Percentiles rank a stretch among this genome's conserved stretches.
Conservation (phyloP, 2,797 vertebrate genomes). For the Aplochiton taeniatus region DNA sequence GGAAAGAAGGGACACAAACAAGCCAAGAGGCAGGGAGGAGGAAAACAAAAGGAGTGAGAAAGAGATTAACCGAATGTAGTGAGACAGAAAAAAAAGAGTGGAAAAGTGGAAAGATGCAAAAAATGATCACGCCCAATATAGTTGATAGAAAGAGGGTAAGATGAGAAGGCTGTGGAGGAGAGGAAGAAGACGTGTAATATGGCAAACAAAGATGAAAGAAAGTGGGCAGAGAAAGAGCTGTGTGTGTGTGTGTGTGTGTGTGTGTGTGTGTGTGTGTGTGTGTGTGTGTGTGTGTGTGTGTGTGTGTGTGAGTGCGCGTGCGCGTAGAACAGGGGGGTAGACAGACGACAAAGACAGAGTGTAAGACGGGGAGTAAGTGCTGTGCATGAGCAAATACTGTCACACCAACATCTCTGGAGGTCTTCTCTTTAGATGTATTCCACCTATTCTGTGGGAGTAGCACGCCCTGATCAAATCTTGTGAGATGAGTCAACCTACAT, state of each 20-base stretch:
- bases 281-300: not conserved
- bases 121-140: not conserved
- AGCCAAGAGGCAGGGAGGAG: constrained; percentile 4
- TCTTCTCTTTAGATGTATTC: constrained; percentile 61
- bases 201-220: constrained; percentile 20
- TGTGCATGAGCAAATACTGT: constrained; percentile 36
- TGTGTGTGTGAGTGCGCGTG: not conserved
- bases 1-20: constrained; percentile 6
- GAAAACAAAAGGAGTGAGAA: not conserved
- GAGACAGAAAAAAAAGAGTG: not conserved
- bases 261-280: not conserved
- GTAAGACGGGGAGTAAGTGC: constrained; percentile 24
- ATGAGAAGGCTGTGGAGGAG: not conserved
- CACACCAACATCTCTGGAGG: constrained; percentile 55
- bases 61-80: constrained; percentile 13
- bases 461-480: too few species aligned
- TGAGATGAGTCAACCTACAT: not conserved
- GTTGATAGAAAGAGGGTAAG: not conserved
- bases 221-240: not conserved
- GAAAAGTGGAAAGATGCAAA: constrained; percentile 10
- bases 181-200: too few species aligned
- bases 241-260: too few species aligned
- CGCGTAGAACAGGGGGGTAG: constrained; percentile 14
- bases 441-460: constrained; percentile 31
- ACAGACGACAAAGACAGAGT: constrained; percentile 31